These are phyloP conservation scores for Lampropteryx suffumata DNA, from an alignment of 2,888 invertebrate genomes.

Conservation along the genomic window DNA sequence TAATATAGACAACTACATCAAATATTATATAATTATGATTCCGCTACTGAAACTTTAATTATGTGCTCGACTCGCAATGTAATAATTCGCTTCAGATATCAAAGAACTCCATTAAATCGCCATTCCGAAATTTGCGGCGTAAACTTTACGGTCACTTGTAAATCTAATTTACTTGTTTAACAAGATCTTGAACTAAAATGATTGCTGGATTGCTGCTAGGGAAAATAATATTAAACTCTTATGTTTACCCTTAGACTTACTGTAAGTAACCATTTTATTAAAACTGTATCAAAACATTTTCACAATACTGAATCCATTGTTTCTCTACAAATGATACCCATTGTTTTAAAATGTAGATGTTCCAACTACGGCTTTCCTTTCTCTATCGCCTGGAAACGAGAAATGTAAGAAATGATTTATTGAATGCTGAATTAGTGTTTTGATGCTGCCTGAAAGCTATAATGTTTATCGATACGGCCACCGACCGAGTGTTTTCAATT, in stretches of 20 bases:
- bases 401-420: slow-evolving; percentile 31
- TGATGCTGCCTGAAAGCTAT: slow-evolving; percentile 20
- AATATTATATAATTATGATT: slow-evolving; percentile 29
- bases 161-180: slow-evolving; percentile 32
- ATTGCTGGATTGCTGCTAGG: slow-evolving; percentile 6
- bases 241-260: no score
- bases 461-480: slow-evolving; percentile 30
- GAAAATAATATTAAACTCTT: no score
- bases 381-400: slow-evolving; percentile 29
- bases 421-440: slow-evolving; percentile 30
- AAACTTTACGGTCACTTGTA: slow-evolving; percentile 24
- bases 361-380: slow-evolving; percentile 24
- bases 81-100: slow-evolving; percentile 42
- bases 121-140: slow-evolving; percentile 26
- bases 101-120: slow-evolving; percentile 45
- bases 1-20: not conserved
- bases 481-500: slow-evolving; percentile 25
- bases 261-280: slow-evolving; percentile 18
- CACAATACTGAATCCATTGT: no score
- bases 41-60: slow-evolving; percentile 61
- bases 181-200: slow-evolving; percentile 13
- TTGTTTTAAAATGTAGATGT: slow-evolving; percentile 38
- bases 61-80: slow-evolving; percentile 54
- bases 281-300: slow-evolving; percentile 21
- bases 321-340: slow-evolving; percentile 21